A percentile compares a stretch with the other conserved stretches of the same genome.
phyloP scores from a whole-genome alignment of 2,888 invertebrate species.

The Labia minor region DNA sequence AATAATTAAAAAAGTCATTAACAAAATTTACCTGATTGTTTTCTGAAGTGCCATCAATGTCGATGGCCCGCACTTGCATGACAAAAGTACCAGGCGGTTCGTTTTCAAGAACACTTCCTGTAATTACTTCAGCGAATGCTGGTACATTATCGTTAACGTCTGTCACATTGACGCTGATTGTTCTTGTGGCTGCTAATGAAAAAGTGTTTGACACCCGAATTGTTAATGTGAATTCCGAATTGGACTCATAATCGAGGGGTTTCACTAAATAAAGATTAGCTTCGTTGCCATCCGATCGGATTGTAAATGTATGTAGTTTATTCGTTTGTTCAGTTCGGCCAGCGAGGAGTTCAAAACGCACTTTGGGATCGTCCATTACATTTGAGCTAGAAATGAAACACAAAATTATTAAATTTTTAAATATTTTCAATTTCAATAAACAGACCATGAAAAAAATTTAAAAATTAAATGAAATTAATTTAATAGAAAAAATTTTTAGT shows the following conservation, averaged over 20 bases:
- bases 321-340: slow-evolving; percentile 81
- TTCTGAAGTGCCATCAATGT: slow-evolving; percentile 70
- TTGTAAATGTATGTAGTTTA: slow-evolving; percentile 56
- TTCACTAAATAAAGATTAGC: slow-evolving; percentile 67
- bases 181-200: slow-evolving; percentile 63
- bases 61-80: slow-evolving; percentile 78
- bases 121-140: slow-evolving; percentile 68
- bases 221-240: slow-evolving; percentile 71
- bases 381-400: slow-evolving; percentile 49
- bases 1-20: no score
- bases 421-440: background rate
- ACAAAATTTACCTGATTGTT: slow-evolving; percentile 55
- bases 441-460: slow-evolving; percentile 8
- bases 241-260: slow-evolving; percentile 71
- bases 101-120: slow-evolving; percentile 76
- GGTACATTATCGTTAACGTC: slow-evolving; percentile 90
- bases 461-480: no score
- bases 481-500: no score
- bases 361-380: slow-evolving; percentile 58
- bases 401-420: slow-evolving; percentile 21
- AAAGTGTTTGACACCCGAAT: slow-evolving; percentile 73
- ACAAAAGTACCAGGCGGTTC: slow-evolving; percentile 72
- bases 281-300: slow-evolving; percentile 45
- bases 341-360: slow-evolving; percentile 67
- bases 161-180: slow-evolving; percentile 41